These are phyloP conservation scores for Altica lythri DNA, from an alignment of 2,888 invertebrate species.

Conservation along the genomic window DNA sequence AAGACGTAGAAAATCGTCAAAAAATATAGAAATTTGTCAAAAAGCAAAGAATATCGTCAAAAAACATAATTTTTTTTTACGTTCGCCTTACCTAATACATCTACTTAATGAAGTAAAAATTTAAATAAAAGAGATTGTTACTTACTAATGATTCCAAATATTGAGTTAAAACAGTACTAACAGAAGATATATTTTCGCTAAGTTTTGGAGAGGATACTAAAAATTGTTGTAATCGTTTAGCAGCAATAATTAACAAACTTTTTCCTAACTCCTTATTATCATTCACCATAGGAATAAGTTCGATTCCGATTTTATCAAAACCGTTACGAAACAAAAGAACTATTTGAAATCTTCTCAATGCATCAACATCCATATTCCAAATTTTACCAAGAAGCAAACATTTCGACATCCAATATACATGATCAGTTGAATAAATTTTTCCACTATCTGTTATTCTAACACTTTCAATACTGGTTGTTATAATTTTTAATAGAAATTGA, in stretches of 20 bases:
- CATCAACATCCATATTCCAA: conserved; percentile 78
- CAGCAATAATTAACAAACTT: conserved; percentile 78
- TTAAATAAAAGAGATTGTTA: too few species aligned
- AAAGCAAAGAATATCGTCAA: too few species aligned
- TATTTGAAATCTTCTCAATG: conserved; percentile 66
- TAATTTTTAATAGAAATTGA: conserved; percentile 74
- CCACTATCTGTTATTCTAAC: conserved; percentile 65
- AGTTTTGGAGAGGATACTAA: conserved; percentile 64
- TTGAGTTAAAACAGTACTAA: conserved; percentile 76
- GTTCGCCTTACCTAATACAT: too few species aligned
- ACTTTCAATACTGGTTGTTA: conserved; percentile 74
- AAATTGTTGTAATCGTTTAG: conserved; percentile 74
- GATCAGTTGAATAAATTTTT: conserved; percentile 59
- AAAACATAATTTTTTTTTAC: too few species aligned
- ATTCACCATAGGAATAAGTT: conserved; percentile 68
- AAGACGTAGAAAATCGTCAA: too few species aligned
- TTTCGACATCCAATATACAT: conserved; percentile 72
- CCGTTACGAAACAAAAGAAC: conserved; percentile 67
- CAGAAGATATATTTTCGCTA: conserved; percentile 72
- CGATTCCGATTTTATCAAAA: conserved; percentile 64
- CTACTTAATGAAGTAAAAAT: too few species aligned
- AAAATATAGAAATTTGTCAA: too few species aligned
- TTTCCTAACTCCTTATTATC: conserved; percentile 73
- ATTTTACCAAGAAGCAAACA: conserved; percentile 57
- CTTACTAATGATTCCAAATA: conserved; percentile 74